These are phyloP conservation scores for Microctenopoma stevenorrisi DNA, from an alignment of 2,797 vertebrate genomes.

Conservation along the genomic window DNA sequence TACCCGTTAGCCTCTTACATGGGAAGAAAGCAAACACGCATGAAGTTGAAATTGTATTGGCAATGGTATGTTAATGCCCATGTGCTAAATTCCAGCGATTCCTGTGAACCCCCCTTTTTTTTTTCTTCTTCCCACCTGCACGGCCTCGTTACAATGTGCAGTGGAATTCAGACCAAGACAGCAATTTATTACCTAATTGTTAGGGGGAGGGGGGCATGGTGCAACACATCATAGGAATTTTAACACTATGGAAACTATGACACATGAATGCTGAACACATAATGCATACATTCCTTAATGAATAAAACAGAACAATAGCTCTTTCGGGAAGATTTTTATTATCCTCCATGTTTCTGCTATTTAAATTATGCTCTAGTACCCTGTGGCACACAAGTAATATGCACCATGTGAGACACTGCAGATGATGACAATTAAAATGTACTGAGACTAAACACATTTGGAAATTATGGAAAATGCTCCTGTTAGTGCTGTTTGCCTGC, in stretches of 20 bases:
- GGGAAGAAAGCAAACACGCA: constrained; percentile 1
- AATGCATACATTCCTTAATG: background rate
- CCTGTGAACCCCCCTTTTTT: constrained; percentile 26
- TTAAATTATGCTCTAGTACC: background rate
- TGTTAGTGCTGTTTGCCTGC: constrained; percentile 15
- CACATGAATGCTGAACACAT: background rate
- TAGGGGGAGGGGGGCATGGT: too few species aligned
- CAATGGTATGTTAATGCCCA: constrained; percentile 32
- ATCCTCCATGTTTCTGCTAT: background rate
- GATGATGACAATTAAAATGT: background rate
- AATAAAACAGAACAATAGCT: background rate
- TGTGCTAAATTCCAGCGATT: constrained; percentile 49
- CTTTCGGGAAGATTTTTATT: background rate
- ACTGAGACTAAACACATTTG: background rate
- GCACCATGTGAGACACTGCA: background rate
- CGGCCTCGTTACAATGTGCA: background rate
- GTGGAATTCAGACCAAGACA: background rate
- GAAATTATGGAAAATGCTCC: background rate
- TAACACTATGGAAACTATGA: constrained; percentile 6
- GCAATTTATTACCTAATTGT: background rate
- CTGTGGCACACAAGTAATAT: background rate
- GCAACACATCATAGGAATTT: background rate
- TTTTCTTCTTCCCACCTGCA: constrained; percentile 10
- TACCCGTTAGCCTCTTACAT: background rate
- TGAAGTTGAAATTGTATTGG: constrained; percentile 15